Evolutionary conservation across 2,888 invertebrate genomes (phyloP).

Genomic region (Myopa testacea): DNA sequence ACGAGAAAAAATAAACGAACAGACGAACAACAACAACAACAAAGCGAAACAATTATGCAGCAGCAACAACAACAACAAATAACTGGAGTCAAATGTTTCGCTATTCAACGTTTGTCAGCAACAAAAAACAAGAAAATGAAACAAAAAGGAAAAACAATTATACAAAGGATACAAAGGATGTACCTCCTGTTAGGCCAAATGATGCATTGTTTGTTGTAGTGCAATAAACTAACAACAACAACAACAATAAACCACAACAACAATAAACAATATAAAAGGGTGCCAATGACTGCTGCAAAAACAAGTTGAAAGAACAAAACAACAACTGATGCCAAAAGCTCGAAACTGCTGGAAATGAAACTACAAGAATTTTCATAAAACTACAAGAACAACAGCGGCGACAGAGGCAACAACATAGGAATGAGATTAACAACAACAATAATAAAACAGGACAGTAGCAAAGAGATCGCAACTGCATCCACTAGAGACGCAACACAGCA

Average conservation of each 20-base stretch:
- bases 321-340: background rate
- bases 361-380: constrained; percentile 32
- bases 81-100: constrained; percentile 30
- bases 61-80: constrained; percentile 7
- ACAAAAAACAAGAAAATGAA: background rate
- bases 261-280: constrained; percentile 6
- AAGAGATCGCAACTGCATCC: background rate
- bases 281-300: constrained; percentile 6
- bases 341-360: background rate
- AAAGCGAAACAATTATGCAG: constrained; percentile 21
- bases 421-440: background rate
- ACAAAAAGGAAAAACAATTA: background rate
- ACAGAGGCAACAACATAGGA: background rate
- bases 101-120: constrained; percentile 2
- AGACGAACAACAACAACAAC: constrained; percentile 12
- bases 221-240: constrained; percentile 14
- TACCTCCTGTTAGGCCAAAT: constrained; percentile 16
- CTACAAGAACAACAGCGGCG: background rate
- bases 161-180: background rate
- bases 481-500: too few species aligned
- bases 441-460: background rate
- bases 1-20: constrained; percentile 19
- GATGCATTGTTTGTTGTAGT: background rate
- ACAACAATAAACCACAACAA: too few species aligned
- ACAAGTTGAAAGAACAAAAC: constrained; percentile 12